phyloP scores from a whole-genome alignment of 2,113 vertebrate species.

The Eira barbara region DNA sequence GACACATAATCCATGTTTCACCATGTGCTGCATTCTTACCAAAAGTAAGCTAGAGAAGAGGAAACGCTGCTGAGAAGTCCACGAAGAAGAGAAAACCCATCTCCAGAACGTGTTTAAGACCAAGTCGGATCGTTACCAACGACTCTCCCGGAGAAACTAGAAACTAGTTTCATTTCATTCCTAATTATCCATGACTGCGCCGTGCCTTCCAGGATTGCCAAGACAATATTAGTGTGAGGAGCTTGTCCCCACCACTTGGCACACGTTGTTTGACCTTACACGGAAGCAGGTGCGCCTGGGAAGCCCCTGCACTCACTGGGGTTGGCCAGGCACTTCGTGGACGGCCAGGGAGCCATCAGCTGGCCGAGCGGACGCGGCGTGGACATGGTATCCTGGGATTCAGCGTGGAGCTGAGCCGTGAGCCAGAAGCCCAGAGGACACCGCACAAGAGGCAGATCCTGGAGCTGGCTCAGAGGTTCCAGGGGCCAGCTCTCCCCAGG shows the following conservation, averaged over 20 bases:
- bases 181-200: not conserved
- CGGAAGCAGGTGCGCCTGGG: not conserved
- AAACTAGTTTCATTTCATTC: not conserved
- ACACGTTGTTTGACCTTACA: accelerated
- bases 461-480: too few relatives aligned
- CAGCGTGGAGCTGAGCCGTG: not conserved
- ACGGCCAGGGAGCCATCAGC: not conserved
- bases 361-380: not conserved
- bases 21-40: not conserved
- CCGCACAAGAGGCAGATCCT: not conserved
- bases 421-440: not conserved
- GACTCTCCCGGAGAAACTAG: not conserved
- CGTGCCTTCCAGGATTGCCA: not conserved
- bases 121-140: not conserved
- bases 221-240: too few relatives aligned
- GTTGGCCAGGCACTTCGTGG: too few relatives aligned
- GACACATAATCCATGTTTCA: not conserved
- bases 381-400: not conserved
- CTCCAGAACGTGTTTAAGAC: not conserved
- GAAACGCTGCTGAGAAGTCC: not conserved
- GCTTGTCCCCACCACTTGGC: not conserved
- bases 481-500: not conserved
- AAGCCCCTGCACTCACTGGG: not conserved
- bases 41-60: not conserved
- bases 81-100: not conserved